These are phyloP conservation scores for Cynodonichthys magdalenae DNA, from an alignment of 2,797 vertebrate genomes.

Conservation along the genomic window DNA sequence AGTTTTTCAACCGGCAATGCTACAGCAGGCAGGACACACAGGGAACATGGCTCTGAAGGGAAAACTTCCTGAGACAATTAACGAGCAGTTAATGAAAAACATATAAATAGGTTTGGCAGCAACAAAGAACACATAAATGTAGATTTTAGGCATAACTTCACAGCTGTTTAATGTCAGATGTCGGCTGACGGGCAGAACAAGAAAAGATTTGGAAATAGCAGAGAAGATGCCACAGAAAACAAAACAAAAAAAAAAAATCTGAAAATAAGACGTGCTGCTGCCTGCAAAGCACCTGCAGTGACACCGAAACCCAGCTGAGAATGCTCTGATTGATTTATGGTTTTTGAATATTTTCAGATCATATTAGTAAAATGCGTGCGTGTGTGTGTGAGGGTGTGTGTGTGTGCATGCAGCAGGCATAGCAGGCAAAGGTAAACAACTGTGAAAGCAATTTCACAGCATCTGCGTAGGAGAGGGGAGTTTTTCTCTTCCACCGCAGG, in stretches of 20 bases:
- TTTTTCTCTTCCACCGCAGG: conserved; percentile 27
- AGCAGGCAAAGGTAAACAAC: conserved; percentile 44
- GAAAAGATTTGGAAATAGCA: background rate
- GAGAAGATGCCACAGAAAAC: background rate
- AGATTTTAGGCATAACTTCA: background rate
- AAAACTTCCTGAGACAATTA: too few relatives aligned
- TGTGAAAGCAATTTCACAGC: conserved; percentile 66
- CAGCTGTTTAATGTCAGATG: conserved; percentile 7
- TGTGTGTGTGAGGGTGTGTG: background rate
- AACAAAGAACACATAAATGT: conserved; percentile 5
- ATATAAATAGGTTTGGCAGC: too few relatives aligned
- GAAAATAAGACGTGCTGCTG: conserved; percentile 15
- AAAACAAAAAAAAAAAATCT: background rate
- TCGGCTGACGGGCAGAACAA: conserved; percentile 1
- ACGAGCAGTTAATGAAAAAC: too few relatives aligned
- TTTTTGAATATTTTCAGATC: conserved; percentile 6
- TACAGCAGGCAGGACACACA: too few relatives aligned
- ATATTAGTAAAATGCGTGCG: background rate
- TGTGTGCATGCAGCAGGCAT: conserved; percentile 2
- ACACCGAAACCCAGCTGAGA: conserved; percentile 22
- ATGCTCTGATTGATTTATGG: conserved; percentile 18
- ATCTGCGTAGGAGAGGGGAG: conserved; percentile 48
- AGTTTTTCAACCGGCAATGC: too few relatives aligned
- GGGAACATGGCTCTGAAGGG: too few relatives aligned
- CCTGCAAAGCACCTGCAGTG: conserved; percentile 25